Evolutionary conservation across 2,797 vertebrate genomes (phyloP).

Genomic region (Takifugu rubripes): DNA sequence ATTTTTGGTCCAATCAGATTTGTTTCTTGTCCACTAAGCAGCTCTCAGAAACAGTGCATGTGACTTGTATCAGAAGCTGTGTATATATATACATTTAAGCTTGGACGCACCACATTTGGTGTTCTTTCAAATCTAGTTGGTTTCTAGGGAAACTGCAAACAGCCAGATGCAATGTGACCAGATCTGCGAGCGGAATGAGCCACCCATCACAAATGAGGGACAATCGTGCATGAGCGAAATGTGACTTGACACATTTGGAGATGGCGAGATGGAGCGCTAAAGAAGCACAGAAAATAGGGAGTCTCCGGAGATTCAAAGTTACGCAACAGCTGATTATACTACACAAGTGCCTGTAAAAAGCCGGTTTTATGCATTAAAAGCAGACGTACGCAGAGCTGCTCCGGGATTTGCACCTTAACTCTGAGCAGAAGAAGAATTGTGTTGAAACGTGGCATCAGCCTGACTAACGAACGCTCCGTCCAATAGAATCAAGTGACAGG

Average conservation of each 20-base stretch:
- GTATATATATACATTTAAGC: conserved; percentile 18
- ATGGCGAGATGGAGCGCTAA: neutral
- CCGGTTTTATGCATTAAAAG: no score
- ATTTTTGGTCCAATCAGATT: conserved; percentile 8
- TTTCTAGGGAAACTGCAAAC: conserved; percentile 46
- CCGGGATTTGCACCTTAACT: no score
- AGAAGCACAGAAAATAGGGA: neutral
- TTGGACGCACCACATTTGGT: conserved; percentile 22
- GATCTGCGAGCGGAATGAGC: conserved; percentile 20
- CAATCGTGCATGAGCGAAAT: conserved; percentile 1
- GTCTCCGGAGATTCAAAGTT: neutral
- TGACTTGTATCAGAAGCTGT: conserved; percentile 22
- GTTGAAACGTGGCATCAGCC: no score
- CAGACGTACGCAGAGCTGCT: no score
- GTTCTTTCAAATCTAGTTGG: no score
- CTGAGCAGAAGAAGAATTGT: no score
- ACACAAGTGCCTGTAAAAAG: no score
- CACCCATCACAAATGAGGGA: conserved; percentile 2
- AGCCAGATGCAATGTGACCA: conserved; percentile 53
- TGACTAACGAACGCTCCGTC: no score
- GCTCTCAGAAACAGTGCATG: conserved; percentile 33
- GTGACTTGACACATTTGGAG: conserved; percentile 1
- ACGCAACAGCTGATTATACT: no score
- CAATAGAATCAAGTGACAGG: no score
- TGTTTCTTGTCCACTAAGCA: conserved; percentile 18